These are phyloP conservation scores for Mola mola DNA, from an alignment of 2,113 vertebrate genomes.

Conservation along the genomic window DNA sequence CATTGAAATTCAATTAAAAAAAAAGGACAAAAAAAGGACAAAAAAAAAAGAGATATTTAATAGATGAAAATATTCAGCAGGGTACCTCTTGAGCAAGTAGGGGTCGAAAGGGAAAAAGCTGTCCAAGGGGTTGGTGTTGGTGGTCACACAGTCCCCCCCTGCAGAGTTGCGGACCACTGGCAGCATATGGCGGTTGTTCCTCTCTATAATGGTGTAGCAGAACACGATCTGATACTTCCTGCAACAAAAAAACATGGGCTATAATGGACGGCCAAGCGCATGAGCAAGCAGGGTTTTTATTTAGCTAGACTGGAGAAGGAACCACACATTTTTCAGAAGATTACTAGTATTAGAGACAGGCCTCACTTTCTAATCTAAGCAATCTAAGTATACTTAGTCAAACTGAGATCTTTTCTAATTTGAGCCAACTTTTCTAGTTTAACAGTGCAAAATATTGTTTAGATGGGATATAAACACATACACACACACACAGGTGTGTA, in stretches of 20 bases:
- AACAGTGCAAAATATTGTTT: too few relatives aligned
- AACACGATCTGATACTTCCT: constrained; percentile 98
- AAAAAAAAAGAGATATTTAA: neutral
- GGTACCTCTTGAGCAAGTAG: constrained; percentile 91
- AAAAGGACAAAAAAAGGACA: neutral
- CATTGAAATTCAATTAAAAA: too few relatives aligned
- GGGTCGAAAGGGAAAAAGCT: constrained; percentile 98
- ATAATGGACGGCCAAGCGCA: too few relatives aligned
- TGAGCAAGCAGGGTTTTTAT: too few relatives aligned
- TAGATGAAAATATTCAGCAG: neutral
- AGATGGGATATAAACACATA: too few relatives aligned
- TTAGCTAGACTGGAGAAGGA: too few relatives aligned
- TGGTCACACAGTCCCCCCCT: constrained; percentile 83
- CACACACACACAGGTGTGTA: constrained; percentile 51
- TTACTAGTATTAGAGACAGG: too few relatives aligned
- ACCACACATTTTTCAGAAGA: too few relatives aligned
- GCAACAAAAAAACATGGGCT: constrained; percentile 30
- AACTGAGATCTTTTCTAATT: too few relatives aligned
- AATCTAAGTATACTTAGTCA: too few relatives aligned
- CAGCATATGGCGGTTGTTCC: constrained; percentile 88
- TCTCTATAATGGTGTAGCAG: constrained; percentile 97
- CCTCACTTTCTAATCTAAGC: too few relatives aligned
- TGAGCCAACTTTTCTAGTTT: too few relatives aligned
- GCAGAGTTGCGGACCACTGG: constrained; percentile 86
- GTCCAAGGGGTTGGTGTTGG: constrained; percentile 92